Evolutionary conservation across 2,113 vertebrate genomes (phyloP).

Genomic region (Boulengeromyrus knoepffleri): DNA sequence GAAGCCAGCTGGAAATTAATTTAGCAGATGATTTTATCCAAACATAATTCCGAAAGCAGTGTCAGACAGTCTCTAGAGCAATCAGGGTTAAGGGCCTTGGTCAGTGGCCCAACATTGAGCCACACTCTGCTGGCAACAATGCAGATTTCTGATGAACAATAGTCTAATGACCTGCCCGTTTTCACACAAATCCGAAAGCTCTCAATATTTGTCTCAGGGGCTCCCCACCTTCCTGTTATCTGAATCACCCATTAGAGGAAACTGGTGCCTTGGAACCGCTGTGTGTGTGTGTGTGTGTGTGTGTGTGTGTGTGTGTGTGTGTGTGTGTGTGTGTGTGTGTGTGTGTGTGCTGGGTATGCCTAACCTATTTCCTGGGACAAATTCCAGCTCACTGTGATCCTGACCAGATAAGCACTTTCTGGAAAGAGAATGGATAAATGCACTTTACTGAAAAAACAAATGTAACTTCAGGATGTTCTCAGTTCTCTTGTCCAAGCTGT

Average conservation of each 20-base stretch:
- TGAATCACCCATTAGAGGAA: not conserved
- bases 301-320: not conserved
- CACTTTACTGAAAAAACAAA: not conserved
- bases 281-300: not conserved
- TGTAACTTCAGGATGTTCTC: not conserved
- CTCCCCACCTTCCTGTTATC: not conserved
- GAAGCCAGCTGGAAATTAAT: not conserved
- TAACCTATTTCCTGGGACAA: not conserved
- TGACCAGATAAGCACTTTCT: not conserved
- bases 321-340: not conserved
- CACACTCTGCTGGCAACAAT: not conserved
- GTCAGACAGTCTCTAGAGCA: not conserved
- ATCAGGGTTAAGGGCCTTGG: not conserved
- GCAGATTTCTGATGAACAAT: not conserved
- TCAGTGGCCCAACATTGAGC: not conserved
- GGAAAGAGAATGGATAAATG: not conserved
- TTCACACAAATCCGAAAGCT: not conserved
- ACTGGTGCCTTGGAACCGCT: not conserved
- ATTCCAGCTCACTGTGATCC: not conserved
- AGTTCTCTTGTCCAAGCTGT: not conserved
- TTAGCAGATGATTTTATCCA: not conserved
- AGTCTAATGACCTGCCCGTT: not conserved
- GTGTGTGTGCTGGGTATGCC: not conserved
- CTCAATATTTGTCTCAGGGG: not conserved
- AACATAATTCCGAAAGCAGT: not conserved